Evolutionary conservation across 37 sponge, comb jelly and placozoan species (phyloP).

Genomic region (Crambe crambe): DNA sequence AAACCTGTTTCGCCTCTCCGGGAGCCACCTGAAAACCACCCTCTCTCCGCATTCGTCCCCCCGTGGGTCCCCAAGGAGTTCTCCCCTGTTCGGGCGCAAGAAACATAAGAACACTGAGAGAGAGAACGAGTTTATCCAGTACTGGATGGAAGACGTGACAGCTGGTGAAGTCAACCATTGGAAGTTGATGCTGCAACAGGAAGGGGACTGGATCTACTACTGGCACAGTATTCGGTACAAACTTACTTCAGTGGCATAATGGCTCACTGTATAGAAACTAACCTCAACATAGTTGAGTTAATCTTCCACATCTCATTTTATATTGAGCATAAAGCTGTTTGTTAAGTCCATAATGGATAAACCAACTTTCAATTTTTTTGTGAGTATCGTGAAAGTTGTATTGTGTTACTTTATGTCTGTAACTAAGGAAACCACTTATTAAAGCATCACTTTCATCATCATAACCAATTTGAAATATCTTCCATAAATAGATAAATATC

Average conservation of each 20-base stretch:
- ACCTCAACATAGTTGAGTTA: too few relatives aligned
- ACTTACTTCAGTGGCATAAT: neutral
- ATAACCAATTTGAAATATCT: too few relatives aligned
- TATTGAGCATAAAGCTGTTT: too few relatives aligned
- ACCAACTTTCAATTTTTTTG: too few relatives aligned
- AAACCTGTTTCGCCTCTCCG: constrained; percentile 28
- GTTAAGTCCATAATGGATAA: too few relatives aligned
- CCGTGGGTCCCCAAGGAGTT: constrained; percentile 11
- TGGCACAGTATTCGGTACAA: constrained; percentile 59
- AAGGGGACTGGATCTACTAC: constrained; percentile 68
- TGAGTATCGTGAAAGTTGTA: too few relatives aligned
- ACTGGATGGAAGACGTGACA: constrained; percentile 61
- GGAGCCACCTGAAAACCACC: constrained; percentile 9
- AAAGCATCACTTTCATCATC: too few relatives aligned
- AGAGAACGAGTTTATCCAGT: constrained; percentile 24
- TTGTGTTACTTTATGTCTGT: too few relatives aligned
- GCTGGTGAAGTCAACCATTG: constrained; percentile 49
- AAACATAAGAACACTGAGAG: constrained; percentile 10
- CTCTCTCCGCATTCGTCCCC: constrained; percentile 15
- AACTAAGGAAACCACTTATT: too few relatives aligned
- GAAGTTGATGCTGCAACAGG: constrained; percentile 48
- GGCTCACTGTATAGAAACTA: too few relatives aligned
- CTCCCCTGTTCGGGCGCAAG: constrained; percentile 12
- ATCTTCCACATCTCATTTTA: too few relatives aligned
- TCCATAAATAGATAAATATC: too few relatives aligned